Conservation (phyloP, 1,140 invertebrate species). For the Lordiphosa clarofinis region DNA sequence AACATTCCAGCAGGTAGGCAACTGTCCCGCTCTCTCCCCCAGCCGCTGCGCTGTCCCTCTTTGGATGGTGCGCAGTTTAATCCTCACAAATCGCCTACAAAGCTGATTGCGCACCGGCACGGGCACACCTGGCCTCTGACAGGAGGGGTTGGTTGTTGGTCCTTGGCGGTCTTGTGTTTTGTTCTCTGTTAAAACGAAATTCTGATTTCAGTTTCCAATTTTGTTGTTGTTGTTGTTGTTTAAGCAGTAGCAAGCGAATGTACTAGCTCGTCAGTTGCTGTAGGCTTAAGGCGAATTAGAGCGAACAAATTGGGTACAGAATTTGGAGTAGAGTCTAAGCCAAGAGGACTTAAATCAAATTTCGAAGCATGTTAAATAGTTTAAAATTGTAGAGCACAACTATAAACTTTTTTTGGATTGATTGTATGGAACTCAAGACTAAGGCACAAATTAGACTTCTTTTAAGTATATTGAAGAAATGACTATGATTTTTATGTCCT, state of each 20-base stretch:
- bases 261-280: slow-evolving; percentile 42
- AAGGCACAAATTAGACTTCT: too few relatives aligned
- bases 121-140: slow-evolving; percentile 52
- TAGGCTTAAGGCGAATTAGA: slow-evolving; percentile 63
- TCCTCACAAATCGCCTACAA: slow-evolving; percentile 78
- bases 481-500: too few relatives aligned
- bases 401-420: too few relatives aligned
- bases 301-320: slow-evolving; percentile 29
- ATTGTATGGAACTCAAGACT: too few relatives aligned
- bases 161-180: slow-evolving; percentile 42
- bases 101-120: slow-evolving; percentile 75
- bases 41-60: neutral
- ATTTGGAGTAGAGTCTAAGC: slow-evolving; percentile 28
- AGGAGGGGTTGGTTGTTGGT: slow-evolving; percentile 44
- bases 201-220: slow-evolving; percentile 11
- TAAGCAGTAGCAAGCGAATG: neutral
- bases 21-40: slow-evolving; percentile 22
- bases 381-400: too few relatives aligned
- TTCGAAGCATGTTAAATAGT: too few relatives aligned
- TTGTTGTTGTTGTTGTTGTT: neutral
- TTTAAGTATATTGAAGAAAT: too few relatives aligned
- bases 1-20: slow-evolving; percentile 55
- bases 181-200: slow-evolving; percentile 28
- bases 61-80: slow-evolving; percentile 65
- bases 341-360: slow-evolving; percentile 42